A percentile compares a stretch with the other conserved stretches of the same genome.
These are phyloP conservation scores for Dryobates pubescens DNA, from an alignment of 2,797 vertebrate genomes.

Conservation along the genomic window DNA sequence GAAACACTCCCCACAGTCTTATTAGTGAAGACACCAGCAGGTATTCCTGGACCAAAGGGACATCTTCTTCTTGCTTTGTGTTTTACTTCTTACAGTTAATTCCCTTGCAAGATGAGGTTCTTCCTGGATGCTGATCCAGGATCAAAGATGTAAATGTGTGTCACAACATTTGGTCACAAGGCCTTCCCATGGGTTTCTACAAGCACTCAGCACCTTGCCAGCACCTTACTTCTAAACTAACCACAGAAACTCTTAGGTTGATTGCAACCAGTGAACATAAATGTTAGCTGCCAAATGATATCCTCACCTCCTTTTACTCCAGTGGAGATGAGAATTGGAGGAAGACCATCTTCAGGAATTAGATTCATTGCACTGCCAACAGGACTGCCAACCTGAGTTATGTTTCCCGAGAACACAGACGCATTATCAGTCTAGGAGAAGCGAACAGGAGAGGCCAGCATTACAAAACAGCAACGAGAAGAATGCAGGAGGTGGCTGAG, in stretches of 20 bases:
- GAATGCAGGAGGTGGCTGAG: neutral
- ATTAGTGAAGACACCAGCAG: constrained; percentile 58
- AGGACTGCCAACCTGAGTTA: constrained; percentile 89
- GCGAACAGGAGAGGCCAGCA: constrained; percentile 13
- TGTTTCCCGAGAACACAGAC: constrained; percentile 79
- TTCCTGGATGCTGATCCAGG: neutral
- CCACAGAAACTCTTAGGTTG: neutral
- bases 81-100: constrained; percentile 30
- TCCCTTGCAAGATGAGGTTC: neutral
- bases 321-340: constrained; percentile 99
- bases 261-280: neutral
- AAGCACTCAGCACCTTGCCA: neutral
- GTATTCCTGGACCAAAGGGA: constrained; percentile 31
- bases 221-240: constrained; percentile 32
- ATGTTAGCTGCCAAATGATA: neutral
- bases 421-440: constrained; percentile 76
- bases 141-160: neutral
- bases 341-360: constrained; percentile 97
- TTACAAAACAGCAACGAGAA: neutral
- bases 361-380: constrained; percentile 96
- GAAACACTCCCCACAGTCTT: constrained; percentile 41
- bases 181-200: neutral
- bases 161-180: neutral
- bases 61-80: constrained; percentile 17
- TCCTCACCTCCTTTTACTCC: constrained; percentile 98